Conservation (phyloP, 2,888 invertebrate genomes). For the Campoletis raptor region DNA sequence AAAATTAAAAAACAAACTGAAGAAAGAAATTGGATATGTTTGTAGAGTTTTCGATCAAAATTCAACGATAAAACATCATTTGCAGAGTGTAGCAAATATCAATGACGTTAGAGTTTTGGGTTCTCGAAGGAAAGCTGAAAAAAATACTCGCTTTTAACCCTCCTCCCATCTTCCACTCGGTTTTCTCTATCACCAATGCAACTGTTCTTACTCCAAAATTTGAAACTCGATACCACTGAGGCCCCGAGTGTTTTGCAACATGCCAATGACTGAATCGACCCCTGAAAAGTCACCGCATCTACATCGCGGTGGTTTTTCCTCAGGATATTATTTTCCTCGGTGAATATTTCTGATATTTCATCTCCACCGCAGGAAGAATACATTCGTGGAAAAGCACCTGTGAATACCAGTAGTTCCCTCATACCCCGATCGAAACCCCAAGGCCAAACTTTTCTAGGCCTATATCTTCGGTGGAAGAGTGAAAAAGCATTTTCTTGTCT, state of each 20-base stretch:
- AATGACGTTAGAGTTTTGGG: not conserved
- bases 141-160: not conserved
- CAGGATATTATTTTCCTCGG: constrained; percentile 39
- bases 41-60: not conserved
- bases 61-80: not conserved
- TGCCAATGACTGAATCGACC: not conserved
- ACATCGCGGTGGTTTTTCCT: constrained; percentile 32
- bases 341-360: constrained; percentile 65
- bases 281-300: not conserved
- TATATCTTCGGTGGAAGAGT: constrained; percentile 30
- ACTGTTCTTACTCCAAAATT: constrained; percentile 56
- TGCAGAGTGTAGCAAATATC: not conserved
- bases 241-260: constrained; percentile 20
- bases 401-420: constrained; percentile 40
- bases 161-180: not conserved
- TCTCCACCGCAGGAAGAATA: constrained; percentile 15
- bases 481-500: constrained; percentile 69
- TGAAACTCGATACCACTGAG: constrained; percentile 24
- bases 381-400: constrained; percentile 43
- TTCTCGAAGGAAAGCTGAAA: not conserved
- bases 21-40: not conserved
- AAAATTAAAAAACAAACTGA: not conserved
- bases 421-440: constrained; percentile 35
- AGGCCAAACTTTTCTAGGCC: constrained; percentile 59
- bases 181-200: not conserved